A percentile compares a stretch with the other conserved stretches of the same genome.
These are phyloP conservation scores for Shinisaurus crocodilurus DNA, from an alignment of 2,113 vertebrate genomes.

Conservation along the genomic window DNA sequence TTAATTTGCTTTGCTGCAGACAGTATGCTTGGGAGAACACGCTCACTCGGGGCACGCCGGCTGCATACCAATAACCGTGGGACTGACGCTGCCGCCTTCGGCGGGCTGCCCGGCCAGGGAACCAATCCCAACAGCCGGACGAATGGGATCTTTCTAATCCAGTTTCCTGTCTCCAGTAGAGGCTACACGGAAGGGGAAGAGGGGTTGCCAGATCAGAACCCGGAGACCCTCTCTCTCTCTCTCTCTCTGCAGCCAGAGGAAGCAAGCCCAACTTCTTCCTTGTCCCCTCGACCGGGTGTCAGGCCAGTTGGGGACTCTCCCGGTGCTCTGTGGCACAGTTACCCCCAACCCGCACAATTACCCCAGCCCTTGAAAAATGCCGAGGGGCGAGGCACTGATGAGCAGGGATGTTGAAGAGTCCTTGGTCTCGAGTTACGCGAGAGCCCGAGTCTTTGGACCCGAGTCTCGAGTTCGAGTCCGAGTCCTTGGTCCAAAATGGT, in stretches of 20 bases:
- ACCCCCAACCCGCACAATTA: too few species aligned
- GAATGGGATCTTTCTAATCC: not conserved
- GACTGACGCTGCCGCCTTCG: accelerated
- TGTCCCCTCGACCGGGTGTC: not conserved
- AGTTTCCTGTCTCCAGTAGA: not conserved
- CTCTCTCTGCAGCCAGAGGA: too few species aligned
- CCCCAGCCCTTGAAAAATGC: too few species aligned
- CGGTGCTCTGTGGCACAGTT: too few species aligned
- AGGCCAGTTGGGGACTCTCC: too few species aligned
- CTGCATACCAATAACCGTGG: constrained; percentile 51
- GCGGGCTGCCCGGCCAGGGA: not conserved
- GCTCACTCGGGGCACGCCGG: not conserved
- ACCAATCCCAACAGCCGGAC: accelerated
- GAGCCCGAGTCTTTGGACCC: too few species aligned
- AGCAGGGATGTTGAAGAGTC: too few species aligned
- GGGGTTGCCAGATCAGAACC: not conserved
- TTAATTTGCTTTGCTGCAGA: constrained; percentile 58
- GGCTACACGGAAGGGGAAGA: not conserved
- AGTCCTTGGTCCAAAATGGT: too few species aligned
- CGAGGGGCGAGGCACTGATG: too few species aligned
- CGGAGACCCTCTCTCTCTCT: not conserved
- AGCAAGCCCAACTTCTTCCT: not conserved
- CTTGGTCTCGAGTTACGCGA: too few species aligned
- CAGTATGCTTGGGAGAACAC: not conserved
- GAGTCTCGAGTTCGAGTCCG: too few species aligned